Evolutionary conservation across 2,888 invertebrate genomes (phyloP).

Genomic region (Calliopum simillimum): DNA sequence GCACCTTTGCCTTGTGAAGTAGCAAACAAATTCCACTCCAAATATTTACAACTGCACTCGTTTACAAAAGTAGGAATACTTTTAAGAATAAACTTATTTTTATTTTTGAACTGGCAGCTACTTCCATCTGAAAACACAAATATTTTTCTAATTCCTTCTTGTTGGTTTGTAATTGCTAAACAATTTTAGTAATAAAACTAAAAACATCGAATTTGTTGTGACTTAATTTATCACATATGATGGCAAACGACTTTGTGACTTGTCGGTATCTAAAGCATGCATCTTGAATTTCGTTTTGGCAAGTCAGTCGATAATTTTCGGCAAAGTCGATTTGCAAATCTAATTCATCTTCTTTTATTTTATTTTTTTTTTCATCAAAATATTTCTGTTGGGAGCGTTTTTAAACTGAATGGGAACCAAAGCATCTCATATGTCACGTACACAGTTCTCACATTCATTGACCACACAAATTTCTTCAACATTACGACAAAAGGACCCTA

Average conservation of each 20-base stretch:
- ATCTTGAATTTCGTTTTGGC: constrained; percentile 37
- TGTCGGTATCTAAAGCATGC: constrained; percentile 27
- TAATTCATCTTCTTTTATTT: constrained; percentile 31
- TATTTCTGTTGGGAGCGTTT: constrained; percentile 36
- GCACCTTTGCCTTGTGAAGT: constrained; percentile 40
- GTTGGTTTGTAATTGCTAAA: constrained; percentile 24
- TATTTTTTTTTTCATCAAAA: constrained; percentile 33
- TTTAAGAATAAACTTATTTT: constrained; percentile 38
- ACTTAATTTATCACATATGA: constrained; percentile 35
- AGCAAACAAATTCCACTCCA: constrained; percentile 41
- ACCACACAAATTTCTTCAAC: constrained; percentile 33
- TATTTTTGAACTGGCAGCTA: constrained; percentile 37
- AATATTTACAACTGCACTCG: constrained; percentile 30
- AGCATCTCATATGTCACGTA: constrained; percentile 31
- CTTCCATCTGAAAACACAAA: constrained; percentile 39
- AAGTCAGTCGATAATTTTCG: constrained; percentile 38
- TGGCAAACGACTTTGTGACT: constrained; percentile 36
- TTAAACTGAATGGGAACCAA: constrained; percentile 33
- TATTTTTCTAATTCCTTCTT: constrained; percentile 29
- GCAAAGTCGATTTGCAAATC: constrained; percentile 37
- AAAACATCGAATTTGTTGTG: constrained; percentile 38
- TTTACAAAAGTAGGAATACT: constrained; percentile 37
- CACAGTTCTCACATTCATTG: constrained; percentile 32
- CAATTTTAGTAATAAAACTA: constrained; percentile 38
- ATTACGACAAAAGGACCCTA: constrained; percentile 35